phyloP scores from a whole-genome alignment of 2,797 vertebrate genomes.

The Tenualosa ilisha region DNA sequence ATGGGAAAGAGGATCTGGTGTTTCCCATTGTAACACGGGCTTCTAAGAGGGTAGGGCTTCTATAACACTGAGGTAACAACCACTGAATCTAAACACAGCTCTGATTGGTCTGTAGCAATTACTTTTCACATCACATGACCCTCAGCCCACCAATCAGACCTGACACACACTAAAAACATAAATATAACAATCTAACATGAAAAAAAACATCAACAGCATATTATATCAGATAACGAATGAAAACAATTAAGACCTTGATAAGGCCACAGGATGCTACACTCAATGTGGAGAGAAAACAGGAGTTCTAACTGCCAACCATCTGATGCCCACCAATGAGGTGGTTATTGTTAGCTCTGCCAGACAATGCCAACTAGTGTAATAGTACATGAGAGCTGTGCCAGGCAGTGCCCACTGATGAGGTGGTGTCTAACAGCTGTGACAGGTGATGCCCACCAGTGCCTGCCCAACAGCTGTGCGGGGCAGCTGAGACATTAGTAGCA shows the following conservation, averaged over 20 bases:
- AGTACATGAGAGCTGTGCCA: too few relatives aligned
- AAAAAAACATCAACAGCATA: slow-evolving; percentile 60
- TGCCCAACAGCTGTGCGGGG: too few relatives aligned
- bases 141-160: neutral
- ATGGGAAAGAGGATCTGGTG: neutral
- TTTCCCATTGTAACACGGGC: neutral
- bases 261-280: slow-evolving; percentile 27
- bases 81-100: neutral
- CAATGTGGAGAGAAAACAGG: neutral
- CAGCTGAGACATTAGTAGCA: too few relatives aligned
- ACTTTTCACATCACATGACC: neutral
- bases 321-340: neutral
- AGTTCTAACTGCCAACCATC: neutral
- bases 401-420: too few relatives aligned
- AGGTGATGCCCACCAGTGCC: too few relatives aligned
- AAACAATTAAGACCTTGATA: slow-evolving; percentile 25
- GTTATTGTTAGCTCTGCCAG: neutral
- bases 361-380: too few relatives aligned
- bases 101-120: neutral
- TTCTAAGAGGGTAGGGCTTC: too few relatives aligned
- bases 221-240: neutral
- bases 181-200: neutral
- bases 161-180: neutral
- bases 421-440: too few relatives aligned
- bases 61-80: neutral